Percentiles rank a stretch among this genome's conserved stretches.
These are phyloP conservation scores for Caenorhabditis inopinata DNA, from an alignment of 1,140 invertebrate species.

Conservation along the genomic window DNA sequence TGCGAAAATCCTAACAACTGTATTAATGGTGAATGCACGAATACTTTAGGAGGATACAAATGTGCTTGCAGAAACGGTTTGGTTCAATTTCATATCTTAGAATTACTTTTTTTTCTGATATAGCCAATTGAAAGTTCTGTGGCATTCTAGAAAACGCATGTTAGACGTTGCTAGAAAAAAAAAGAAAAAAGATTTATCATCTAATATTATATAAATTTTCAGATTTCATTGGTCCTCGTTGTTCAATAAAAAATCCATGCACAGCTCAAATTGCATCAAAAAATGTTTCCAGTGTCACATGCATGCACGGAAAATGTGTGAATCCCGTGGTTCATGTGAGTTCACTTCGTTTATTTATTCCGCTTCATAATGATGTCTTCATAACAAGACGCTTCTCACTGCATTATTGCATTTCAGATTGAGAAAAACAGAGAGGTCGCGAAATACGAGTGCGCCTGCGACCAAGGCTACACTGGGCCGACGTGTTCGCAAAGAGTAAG, in stretches of 20 bases:
- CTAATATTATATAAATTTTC: not conserved
- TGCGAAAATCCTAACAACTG: conserved; percentile 53
- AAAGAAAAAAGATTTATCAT: too few relatives aligned
- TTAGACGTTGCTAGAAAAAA: too few relatives aligned
- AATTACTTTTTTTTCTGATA: too few relatives aligned
- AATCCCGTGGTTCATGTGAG: conserved; percentile 50
- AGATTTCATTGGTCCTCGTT: conserved; percentile 58
- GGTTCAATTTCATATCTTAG: not conserved
- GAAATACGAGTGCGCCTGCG: conserved; percentile 61
- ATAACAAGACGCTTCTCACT: not conserved
- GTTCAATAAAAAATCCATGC: conserved; percentile 57
- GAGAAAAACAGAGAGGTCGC: conserved; percentile 42
- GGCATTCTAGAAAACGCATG: too few relatives aligned
- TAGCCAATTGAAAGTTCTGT: too few relatives aligned
- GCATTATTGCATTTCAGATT: not conserved
- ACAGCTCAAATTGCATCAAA: conserved; percentile 52
- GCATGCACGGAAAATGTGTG: conserved; percentile 60
- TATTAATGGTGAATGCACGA: conserved; percentile 56
- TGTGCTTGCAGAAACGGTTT: conserved; percentile 44
- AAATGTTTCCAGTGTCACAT: conserved; percentile 53
- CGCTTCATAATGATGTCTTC: conserved; percentile 38
- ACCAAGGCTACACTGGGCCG: conserved; percentile 54
- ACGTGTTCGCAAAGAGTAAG: conserved; percentile 55
- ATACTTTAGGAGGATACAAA: conserved; percentile 55
- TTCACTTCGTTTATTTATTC: not conserved